Conservation (phyloP, 2,113 vertebrate genomes). For the Syngnathus typhle region DNA sequence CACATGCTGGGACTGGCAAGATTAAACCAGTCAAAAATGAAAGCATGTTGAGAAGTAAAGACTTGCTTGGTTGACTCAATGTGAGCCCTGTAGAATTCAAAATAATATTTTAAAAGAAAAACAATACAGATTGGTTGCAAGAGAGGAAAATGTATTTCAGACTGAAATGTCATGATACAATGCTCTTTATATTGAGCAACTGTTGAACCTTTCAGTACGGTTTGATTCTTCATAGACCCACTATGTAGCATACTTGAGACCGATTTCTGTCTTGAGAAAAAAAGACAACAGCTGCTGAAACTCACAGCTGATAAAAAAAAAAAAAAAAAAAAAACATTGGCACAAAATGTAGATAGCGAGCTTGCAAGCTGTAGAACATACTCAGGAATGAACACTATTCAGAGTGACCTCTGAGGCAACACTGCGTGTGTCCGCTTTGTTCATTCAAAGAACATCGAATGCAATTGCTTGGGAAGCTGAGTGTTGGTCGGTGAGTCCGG, state of each 20-base stretch:
- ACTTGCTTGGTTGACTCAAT: slow-evolving; percentile 1
- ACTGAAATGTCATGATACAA: neutral
- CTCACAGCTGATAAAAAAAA: neutral
- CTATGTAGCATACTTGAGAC: neutral
- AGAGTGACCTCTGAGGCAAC: slow-evolving; percentile 18
- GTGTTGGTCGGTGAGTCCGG: neutral
- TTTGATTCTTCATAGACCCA: neutral
- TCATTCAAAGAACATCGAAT: neutral
- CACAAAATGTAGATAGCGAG: slow-evolving; percentile 14
- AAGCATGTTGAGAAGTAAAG: neutral
- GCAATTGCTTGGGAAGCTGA: slow-evolving; percentile 29
- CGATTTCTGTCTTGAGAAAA: no score
- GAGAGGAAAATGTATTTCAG: neutral
- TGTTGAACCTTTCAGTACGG: neutral
- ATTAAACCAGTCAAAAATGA: neutral
- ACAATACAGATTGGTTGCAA: neutral
- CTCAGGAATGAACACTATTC: slow-evolving; percentile 25
- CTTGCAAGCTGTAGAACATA: slow-evolving; percentile 25
- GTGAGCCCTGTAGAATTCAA: neutral
- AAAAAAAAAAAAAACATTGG: slow-evolving; percentile 11
- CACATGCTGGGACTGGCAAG: neutral
- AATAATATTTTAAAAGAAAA: neutral
- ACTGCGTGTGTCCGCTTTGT: slow-evolving; percentile 9
- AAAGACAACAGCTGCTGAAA: neutral
- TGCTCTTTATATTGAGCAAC: neutral